These are phyloP conservation scores for Squalus acanthias DNA, from an alignment of 2,797 vertebrate species.

Conservation along the genomic window DNA sequence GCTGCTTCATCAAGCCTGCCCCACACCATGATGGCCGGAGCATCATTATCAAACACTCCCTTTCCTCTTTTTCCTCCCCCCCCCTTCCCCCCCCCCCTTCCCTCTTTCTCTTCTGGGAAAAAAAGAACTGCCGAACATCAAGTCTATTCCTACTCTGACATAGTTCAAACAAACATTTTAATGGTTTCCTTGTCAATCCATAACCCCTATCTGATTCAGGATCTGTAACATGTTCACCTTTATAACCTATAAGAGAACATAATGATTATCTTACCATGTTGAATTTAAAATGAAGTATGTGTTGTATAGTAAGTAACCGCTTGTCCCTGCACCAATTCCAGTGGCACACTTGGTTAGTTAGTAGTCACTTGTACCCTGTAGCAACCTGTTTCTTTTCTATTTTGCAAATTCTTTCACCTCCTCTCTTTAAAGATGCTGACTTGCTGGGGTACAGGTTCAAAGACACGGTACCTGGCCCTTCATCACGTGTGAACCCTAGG, in stretches of 20 bases:
- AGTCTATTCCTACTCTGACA: not conserved
- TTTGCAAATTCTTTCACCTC: not conserved
- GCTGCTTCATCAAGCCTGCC: not conserved
- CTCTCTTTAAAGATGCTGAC: not conserved
- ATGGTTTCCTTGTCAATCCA: not conserved
- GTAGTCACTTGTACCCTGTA: not conserved
- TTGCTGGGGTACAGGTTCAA: not conserved
- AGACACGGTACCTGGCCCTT: not conserved
- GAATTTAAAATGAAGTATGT: not conserved
- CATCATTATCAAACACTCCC: not conserved
- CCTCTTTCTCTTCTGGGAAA: not conserved
- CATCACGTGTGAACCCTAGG: not conserved
- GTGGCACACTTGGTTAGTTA: not conserved
- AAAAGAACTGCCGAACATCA: not conserved
- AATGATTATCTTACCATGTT: not conserved
- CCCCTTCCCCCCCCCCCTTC: not conserved
- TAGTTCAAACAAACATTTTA: not conserved
- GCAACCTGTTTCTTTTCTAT: not conserved
- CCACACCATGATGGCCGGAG: not conserved
- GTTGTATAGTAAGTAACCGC: not conserved
- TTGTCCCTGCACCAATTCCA: not conserved
- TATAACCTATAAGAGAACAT: not conserved
- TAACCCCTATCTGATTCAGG: not conserved
- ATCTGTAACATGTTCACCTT: not conserved
- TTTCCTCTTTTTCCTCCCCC: not conserved